Base-by-base conservation (phyloP, 2,888 invertebrate genomes). In the Incurvaria masculella region DNA sequence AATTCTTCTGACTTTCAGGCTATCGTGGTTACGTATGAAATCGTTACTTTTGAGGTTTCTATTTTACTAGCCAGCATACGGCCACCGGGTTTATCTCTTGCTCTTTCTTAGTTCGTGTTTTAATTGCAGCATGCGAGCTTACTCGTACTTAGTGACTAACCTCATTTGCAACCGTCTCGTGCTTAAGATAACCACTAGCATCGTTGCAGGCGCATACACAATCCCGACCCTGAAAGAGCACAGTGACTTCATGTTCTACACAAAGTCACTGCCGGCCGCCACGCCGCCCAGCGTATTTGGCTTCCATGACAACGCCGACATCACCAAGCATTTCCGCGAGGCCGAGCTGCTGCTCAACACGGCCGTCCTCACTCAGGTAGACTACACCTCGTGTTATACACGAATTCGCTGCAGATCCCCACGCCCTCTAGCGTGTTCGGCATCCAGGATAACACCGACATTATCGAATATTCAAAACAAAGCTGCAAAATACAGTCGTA, bases 241-340 rank as follows among this genome's bases (percentile, higher is more conserved):
- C 58, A 84, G 86, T 0, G 85, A 85, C 21, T 91, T 84, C 64
- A 65, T 90, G 46, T 64, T 67, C 17, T 89, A 86, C 59, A 85
- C 87, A 0, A 83, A 75, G 19, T 81, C 83, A 21, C 67, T 96
- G 57, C 95, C 95, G 1, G 74, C 86, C 48, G 84, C 85, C 21
- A 88, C 94, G 16, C 82, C 86, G 48, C 95, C 96, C 0, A 85
- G 86, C 51, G 89, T 96, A 39, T 96, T 95, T 69, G 96, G 96
- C 11, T 91, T 96, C 83, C 88, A 96, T 66, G 84, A 91, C 50
- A 96, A 96, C 72, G 95, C 94, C 0, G 94, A 95, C 61, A 93
- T 96, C 59, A 88, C 91, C 60, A 93, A 94, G 65, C 94, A 96
- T 66, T 89, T 93, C 66, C 86, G 90, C 58, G 95, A 96, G 64